Evolutionary conservation across 1,140 invertebrate species (phyloP), one percentile per base, ranked within the genome.

Genomic region (Mya arenaria): DNA sequence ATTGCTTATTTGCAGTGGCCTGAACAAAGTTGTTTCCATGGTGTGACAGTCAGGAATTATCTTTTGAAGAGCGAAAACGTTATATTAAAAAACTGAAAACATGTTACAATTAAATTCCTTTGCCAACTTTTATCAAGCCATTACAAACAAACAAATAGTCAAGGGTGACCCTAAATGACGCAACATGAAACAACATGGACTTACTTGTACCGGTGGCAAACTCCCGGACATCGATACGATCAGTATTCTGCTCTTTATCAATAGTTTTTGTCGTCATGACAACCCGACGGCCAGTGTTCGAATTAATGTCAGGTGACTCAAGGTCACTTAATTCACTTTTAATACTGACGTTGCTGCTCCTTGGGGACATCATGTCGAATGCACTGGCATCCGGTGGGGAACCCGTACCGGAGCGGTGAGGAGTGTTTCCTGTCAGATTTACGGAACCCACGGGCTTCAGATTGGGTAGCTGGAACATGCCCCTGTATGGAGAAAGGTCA

Each of bases 341-440:
- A 44, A 95, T 87, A 90, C 94, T 94, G 72, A 93, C 91, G 86
- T 92, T 93, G 1, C 93, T 94, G 74, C 90, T 89, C 66, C 88
- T 86, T 5, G 92, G 92, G 13, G 90, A 88, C 28, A 87, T 90
- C 60, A 89, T 75, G 69, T 91, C 91, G 83, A 91, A 89, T 56
- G 89, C 80, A 73, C 87, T 90, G 8, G 82, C 82, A 34, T 82
- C 79, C 23, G 86, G 86, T 10, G 92, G 92, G 83, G 89, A 91
- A 32, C 79, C 86, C 36, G 89, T 80, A 34, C 83, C 79, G 56
- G 89, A 89, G 28, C 86, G 58, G 5, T 84, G 83, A 25, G 91
- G 89, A n/a, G n/a, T n/a, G 44, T 97, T 97, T 78, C 97, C 39
- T 96, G 72, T 97, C 97, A 97, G 84, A 95, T 96, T 89, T 95